Evolutionary conservation across 2,888 invertebrate genomes (phyloP), one percentile per base, ranked within the genome.

Genomic region (Chrysolina americana): DNA sequence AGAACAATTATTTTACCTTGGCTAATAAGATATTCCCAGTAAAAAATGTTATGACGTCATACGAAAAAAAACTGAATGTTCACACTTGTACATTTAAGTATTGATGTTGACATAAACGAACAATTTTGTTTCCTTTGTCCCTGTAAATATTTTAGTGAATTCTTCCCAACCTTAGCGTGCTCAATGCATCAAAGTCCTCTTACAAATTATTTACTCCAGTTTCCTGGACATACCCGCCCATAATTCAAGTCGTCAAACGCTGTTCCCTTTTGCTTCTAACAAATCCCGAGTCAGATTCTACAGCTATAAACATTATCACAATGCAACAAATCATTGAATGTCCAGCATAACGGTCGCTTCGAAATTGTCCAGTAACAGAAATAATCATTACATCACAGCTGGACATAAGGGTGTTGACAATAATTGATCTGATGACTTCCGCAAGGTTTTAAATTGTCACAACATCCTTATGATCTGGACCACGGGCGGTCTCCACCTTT

Each of bases 341-440:
- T 64, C 65, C 66, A 62, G 56, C 21, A 47, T 70, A 76, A 76
- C 75, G 76, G 76, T 76, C 78, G 72, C 65, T 71, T 28, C 47
- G 56, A 53, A 72, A 74, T 73, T 71, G 76, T 75, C 75, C 74
- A 74, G 73, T 77, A 71, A 71, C 65, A 76, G 76, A 77, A 79
- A 80, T 78, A 77, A 81, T 83, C 84, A 83, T 86, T 86, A 84
- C 81, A 74, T 81, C 85, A 76, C 85, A 84, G 85, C 84, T 81
- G 85, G 86, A 80, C 72, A 80, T 81, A 76, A 75, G 84, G 84
- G 86, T 86, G 86, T 85, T 85, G 85, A 86, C 86, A 86, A 85
- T 84, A 85, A 86, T 86, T 81, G 83, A 81, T 80, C 81, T 79
- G 70, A 72, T 79, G 80, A 83, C 86, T 85, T 86, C 84, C 84